phyloP scores from a whole-genome alignment of 2,113 vertebrate species.

The Bos indicus region DNA sequence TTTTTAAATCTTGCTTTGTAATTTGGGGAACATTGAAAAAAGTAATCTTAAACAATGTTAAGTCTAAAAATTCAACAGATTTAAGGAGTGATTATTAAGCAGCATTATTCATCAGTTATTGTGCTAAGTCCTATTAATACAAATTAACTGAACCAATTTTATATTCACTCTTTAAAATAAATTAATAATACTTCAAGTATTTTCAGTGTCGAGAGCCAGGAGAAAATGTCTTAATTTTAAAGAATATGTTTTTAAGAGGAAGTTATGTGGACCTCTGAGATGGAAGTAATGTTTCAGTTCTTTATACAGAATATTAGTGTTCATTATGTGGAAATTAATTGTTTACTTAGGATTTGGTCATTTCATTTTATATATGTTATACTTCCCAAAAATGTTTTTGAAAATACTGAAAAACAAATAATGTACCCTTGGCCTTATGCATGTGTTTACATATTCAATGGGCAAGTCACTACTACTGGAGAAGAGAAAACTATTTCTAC shows the following conservation, averaged over 20 bases:
- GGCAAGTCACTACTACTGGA: background rate
- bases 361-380: background rate
- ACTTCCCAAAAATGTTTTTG: background rate
- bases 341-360: background rate
- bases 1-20: slow-evolving; percentile 29
- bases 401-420: background rate
- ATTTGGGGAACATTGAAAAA: background rate
- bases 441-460: background rate
- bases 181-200: background rate
- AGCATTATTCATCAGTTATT: background rate
- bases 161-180: background rate
- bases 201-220: background rate
- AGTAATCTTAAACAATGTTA: background rate
- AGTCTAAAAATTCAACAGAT: slow-evolving; percentile 12
- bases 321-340: slow-evolving; percentile 13
- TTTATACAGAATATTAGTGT: background rate
- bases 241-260: background rate
- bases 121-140: slow-evolving; percentile 1
- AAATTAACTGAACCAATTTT: slow-evolving; percentile 27
- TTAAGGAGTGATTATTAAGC: slow-evolving; percentile 13
- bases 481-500: background rate
- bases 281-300: background rate
- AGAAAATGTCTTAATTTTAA: slow-evolving; percentile 24
- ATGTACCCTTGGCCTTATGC: background rate
- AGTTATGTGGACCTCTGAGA: background rate